Evolutionary conservation across 2,797 vertebrate species (phyloP).

Genomic region (Oceanodroma leucorhoa): DNA sequence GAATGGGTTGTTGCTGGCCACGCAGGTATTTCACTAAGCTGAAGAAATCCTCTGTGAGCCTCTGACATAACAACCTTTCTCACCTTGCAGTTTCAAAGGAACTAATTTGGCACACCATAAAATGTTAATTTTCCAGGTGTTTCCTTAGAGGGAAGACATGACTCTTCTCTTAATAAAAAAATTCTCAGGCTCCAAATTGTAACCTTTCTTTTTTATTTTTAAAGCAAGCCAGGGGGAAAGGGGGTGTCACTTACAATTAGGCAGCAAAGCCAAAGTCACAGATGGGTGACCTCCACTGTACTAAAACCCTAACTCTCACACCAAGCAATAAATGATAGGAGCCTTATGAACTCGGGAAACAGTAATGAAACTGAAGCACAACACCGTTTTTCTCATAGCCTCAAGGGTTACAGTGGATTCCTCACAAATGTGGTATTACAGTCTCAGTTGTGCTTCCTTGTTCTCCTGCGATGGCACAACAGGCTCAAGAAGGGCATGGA

Average conservation of each 20-base stretch:
- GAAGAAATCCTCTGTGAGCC: slow-evolving; percentile 40
- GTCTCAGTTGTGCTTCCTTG: neutral
- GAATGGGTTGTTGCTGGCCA: neutral
- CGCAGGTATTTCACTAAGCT: neutral
- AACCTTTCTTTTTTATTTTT: neutral
- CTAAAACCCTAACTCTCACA: neutral
- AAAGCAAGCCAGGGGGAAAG: neutral
- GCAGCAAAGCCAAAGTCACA: slow-evolving; percentile 6
- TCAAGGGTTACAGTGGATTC: neutral
- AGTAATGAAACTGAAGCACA: neutral
- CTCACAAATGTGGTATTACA: neutral
- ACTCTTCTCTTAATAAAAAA: neutral
- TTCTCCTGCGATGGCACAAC: rapidly evolving
- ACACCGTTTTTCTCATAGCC: neutral
- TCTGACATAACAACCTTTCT: slow-evolving; percentile 37
- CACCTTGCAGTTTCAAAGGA: slow-evolving; percentile 52
- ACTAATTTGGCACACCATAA: slow-evolving; percentile 36
- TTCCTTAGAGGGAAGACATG: slow-evolving; percentile 44
- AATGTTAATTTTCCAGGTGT: slow-evolving; percentile 56
- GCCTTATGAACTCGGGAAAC: neutral
- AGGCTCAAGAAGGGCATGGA: neutral
- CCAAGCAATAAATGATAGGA: neutral
- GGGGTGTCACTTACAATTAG: neutral
- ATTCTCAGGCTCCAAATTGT: neutral
- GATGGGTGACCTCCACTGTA: neutral